phyloP scores from a whole-genome alignment of 2,797 vertebrate species.

The Loris lydekkerianus region DNA sequence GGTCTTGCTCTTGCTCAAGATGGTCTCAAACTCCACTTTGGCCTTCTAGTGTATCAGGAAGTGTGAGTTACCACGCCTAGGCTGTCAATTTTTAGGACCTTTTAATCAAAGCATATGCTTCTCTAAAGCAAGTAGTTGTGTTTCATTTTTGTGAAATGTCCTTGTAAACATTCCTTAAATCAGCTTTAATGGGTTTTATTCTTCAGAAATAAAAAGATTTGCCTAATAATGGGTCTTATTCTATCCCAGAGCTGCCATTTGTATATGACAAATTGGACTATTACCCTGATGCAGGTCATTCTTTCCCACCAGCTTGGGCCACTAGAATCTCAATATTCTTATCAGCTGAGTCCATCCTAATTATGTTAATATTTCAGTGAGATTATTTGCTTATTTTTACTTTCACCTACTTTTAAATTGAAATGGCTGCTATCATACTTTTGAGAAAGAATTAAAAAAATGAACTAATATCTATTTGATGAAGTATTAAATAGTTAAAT shows the following conservation, averaged over 20 bases:
- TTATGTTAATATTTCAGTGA: not conserved
- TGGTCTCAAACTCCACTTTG: too few relatives aligned
- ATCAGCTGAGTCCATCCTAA: not conserved
- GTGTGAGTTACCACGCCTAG: too few relatives aligned
- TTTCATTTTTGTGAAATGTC: not conserved
- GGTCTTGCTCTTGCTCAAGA: too few relatives aligned
- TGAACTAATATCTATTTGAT: not conserved
- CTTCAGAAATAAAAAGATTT: not conserved
- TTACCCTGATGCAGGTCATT: not conserved
- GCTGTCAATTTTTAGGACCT: not conserved
- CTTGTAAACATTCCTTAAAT: not conserved
- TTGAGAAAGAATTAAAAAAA: not conserved
- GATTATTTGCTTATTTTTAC: not conserved
- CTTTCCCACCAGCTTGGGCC: not conserved
- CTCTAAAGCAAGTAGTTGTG: not conserved
- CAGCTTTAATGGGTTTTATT: not conserved
- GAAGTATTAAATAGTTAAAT: constrained; percentile 16
- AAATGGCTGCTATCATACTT: constrained; percentile 13
- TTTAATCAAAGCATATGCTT: not conserved
- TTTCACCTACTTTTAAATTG: not conserved
- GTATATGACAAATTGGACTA: not conserved
- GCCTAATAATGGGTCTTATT: not conserved
- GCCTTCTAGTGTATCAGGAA: too few relatives aligned
- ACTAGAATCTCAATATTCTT: not conserved
- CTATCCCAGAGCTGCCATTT: not conserved